A percentile compares a stretch with the other conserved stretches of the same genome.
Evolutionary conservation across 2,888 invertebrate species (phyloP).

Genomic region (Strigamia transsilvanica): DNA sequence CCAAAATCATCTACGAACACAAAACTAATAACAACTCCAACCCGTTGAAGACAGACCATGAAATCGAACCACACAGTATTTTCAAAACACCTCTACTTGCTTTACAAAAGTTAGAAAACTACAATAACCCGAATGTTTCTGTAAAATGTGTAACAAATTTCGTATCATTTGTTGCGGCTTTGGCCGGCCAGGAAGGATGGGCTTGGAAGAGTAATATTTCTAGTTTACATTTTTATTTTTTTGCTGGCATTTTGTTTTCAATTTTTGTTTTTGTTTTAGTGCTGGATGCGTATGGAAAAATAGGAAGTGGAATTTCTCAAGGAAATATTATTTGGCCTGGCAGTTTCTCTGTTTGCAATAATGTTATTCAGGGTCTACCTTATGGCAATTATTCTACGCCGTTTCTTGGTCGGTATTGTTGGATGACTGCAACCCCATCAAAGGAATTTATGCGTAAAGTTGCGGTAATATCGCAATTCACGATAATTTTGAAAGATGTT

Average conservation of each 20-base stretch:
- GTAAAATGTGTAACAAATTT: background rate
- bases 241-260: background rate
- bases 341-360: background rate
- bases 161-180: background rate
- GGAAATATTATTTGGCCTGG: constrained; percentile 34
- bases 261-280: background rate
- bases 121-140: background rate
- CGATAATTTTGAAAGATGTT: background rate
- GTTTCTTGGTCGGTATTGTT: constrained; percentile 9
- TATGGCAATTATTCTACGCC: background rate
- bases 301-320: constrained; percentile 11
- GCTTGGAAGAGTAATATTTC: background rate
- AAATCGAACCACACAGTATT: background rate
- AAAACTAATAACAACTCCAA: no score
- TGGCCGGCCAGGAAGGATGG: background rate
- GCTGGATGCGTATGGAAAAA: constrained; percentile 22
- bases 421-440: background rate
- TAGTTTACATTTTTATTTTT: background rate
- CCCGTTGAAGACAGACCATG: background rate
- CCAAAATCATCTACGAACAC: no score
- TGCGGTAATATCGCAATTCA: background rate
- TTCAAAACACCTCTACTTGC: background rate
- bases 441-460: background rate
- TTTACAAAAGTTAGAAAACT: background rate
- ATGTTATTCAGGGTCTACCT: background rate